Percentiles rank a stretch among this genome's conserved stretches.
phyloP scores from a whole-genome alignment of 2,113 vertebrate species.

The Pithys albifrons region DNA sequence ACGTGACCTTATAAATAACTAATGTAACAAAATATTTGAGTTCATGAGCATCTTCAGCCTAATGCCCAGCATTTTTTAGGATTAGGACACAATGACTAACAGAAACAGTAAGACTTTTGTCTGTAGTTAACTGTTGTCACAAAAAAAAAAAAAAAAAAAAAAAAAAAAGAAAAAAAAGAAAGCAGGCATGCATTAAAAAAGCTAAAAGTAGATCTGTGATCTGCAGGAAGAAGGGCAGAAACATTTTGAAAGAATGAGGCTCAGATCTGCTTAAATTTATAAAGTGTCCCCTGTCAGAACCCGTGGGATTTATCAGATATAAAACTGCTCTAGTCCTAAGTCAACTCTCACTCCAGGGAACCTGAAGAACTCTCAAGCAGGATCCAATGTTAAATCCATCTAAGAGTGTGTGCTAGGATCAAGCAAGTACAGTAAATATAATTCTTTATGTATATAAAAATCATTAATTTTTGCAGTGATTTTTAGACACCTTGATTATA shows the following conservation, averaged over 20 bases:
- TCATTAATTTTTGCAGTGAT: not conserved
- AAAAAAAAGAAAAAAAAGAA: not conserved
- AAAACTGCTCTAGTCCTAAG: not conserved
- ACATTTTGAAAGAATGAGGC: not conserved
- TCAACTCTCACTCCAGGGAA: not conserved
- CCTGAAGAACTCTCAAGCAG: not conserved
- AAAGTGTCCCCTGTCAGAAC: not conserved
- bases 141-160: not conserved
- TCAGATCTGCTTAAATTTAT: not conserved
- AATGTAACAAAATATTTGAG: not conserved
- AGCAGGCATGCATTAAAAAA: not conserved
- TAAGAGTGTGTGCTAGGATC: not conserved
- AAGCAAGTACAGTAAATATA: not conserved
- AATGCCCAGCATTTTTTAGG: not conserved
- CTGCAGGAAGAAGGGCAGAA: not conserved
- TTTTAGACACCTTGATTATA: not conserved
- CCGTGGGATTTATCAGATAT: not conserved
- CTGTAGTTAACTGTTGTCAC: not conserved
- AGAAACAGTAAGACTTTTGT: not conserved
- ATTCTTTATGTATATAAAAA: not conserved
- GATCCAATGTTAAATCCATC: not conserved
- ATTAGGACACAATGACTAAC: not conserved
- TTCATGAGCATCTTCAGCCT: not conserved
- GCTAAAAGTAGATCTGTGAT: not conserved
- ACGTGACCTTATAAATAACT: not conserved